These are phyloP conservation scores for Eretmocerus hayati DNA, from an alignment of 2,888 invertebrate species.

Conservation along the genomic window DNA sequence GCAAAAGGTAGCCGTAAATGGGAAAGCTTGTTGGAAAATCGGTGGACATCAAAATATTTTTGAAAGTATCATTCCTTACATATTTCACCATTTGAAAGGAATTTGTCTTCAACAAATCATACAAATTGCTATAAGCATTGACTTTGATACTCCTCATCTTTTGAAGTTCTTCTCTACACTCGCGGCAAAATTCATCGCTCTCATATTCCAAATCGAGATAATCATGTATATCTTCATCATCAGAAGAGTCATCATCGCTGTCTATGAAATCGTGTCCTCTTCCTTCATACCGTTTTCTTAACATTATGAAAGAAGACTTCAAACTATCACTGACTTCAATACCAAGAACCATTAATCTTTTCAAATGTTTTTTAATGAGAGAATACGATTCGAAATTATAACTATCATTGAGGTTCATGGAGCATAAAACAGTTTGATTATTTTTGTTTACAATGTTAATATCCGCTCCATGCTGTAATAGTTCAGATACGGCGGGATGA, in stretches of 20 bases:
- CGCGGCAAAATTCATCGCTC: no score
- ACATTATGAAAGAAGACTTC: background rate
- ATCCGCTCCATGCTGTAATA: conserved; percentile 6
- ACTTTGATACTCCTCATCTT: conserved; percentile 8
- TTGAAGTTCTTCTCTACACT: conserved; percentile 7
- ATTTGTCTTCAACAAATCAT: conserved; percentile 9
- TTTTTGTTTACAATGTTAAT: conserved; percentile 2
- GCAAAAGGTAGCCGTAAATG: conserved; percentile 8
- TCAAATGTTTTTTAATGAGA: conserved; percentile 5
- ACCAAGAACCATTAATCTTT: background rate
- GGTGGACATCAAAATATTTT: background rate
- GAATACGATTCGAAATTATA: conserved; percentile 2
- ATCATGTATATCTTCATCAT: no score
- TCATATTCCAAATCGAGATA: no score
- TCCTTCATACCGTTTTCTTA: background rate
- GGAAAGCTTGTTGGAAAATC: conserved; percentile 6
- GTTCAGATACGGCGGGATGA: background rate
- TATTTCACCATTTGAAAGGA: conserved; percentile 8
- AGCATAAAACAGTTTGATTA: background rate
- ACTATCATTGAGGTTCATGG: no score
- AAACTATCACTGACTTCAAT: conserved; percentile 1
- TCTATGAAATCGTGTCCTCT: background rate
- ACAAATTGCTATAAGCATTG: conserved; percentile 6
- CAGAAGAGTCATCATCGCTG: background rate
- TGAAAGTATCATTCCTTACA: conserved; percentile 8